Evolutionary conservation across 2,113 vertebrate genomes (phyloP), one percentile per base, ranked within the genome.

Genomic region (Triplophysa siluroides): DNA sequence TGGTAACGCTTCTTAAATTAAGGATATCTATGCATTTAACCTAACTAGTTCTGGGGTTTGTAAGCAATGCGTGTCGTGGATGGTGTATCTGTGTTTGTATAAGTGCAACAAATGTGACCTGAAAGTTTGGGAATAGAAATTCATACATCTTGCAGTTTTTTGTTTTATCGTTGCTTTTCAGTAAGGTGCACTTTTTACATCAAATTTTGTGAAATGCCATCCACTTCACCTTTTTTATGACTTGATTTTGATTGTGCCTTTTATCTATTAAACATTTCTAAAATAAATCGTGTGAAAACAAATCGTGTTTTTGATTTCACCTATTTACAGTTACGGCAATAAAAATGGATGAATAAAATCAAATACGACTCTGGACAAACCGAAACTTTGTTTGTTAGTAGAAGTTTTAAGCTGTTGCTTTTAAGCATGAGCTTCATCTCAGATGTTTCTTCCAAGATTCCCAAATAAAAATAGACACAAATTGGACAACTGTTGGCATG

Each of bases 71-170:
- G 19, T 62, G 45, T 79, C 56, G 70, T 64, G 65, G 75, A 62
- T 78, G 41, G 7, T 61, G 50, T 78, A 50, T 50, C 26, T 62
- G 64, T 62, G 64, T 76, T 70, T 65, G 33, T 71, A 43, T 47
- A 76, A 71, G 54, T 79, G 64, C 41, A 79, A 74, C 63, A 54
- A 70, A 83, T 79, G 78, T 83, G 77, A 80, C 52, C 64, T 63
- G 64, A 29, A 60, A 58, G 70, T 41, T 67, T 62, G 64, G 69
- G 41, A 71, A 61, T 71, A 24, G 67, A 18, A 41, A 24, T 75
- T 64, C 26, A 60, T 52, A 52, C 62, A 56, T 71, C 29, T n/a
- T 63, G 24, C 70, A 64, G 16, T 14, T 52, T 6, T 52, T 67
- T 81, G 79, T 81, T 81, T 75, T 68, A 47, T 24, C 24, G 45